phyloP scores from a whole-genome alignment of 64 coral and sea anemone genomes.

The Astreopora myriophthalma region DNA sequence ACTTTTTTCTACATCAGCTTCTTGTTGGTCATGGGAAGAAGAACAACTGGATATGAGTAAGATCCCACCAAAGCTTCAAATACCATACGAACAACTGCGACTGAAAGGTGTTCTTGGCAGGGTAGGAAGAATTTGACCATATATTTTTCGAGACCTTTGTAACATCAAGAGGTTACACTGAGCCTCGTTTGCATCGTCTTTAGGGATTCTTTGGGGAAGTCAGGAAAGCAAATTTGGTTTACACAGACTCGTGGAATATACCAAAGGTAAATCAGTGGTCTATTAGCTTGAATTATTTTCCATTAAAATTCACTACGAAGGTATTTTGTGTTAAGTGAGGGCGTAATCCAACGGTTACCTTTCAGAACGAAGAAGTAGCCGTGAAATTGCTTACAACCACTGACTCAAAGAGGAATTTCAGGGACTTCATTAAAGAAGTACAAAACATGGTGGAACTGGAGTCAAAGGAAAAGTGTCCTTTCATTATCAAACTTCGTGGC shows the following conservation, averaged over 20 bases:
- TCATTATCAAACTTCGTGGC: conserved; percentile 48
- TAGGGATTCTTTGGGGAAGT: conserved; percentile 37
- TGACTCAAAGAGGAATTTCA: not conserved
- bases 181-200: not conserved
- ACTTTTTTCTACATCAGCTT: not conserved
- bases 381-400: conserved; percentile 24
- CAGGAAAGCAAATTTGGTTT: not conserved
- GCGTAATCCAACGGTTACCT: not conserved
- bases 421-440: conserved; percentile 60
- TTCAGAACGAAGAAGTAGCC: conserved; percentile 36
- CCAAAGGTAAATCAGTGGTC: not conserved
- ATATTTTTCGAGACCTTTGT: not conserved
- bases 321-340: not conserved
- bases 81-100: not conserved
- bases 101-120: not conserved
- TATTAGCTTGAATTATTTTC: not conserved
- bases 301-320: not conserved
- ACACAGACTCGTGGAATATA: not conserved
- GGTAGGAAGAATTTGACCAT: not conserved
- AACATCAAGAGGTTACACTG: not conserved
- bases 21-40: not conserved
- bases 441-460: conserved; percentile 26
- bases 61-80: not conserved
- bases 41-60: not conserved
- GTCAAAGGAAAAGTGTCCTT: not conserved